Percentiles rank a stretch among this genome's conserved stretches.
These are phyloP conservation scores for Drosophila yooni DNA, from an alignment of 2,888 invertebrate species.

Conservation along the genomic window DNA sequence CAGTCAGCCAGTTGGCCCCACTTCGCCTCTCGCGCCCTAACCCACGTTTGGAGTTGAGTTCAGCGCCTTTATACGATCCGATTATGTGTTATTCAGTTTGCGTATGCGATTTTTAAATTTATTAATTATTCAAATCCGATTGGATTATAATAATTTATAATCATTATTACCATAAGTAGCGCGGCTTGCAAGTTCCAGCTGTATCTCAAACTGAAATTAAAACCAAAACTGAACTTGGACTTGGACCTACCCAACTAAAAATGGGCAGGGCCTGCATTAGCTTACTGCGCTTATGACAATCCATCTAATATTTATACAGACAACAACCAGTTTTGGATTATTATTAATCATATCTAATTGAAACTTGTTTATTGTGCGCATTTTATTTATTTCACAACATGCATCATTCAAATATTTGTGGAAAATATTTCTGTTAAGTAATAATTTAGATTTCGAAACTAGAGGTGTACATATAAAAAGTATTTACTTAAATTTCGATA, in stretches of 20 bases:
- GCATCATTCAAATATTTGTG: not conserved
- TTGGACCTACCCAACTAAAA: conserved; percentile 8
- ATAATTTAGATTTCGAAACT: not conserved
- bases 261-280: conserved; percentile 24
- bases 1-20: not conserved
- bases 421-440: not conserved
- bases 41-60: conserved; percentile 24
- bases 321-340: conserved; percentile 18
- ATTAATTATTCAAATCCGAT: conserved; percentile 86
- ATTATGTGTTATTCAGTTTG: conserved; percentile 64
- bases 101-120: conserved; percentile 71
- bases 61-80: conserved; percentile 70
- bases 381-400: not conserved
- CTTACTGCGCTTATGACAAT: conserved; percentile 1
- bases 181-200: conserved; percentile 29
- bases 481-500: not conserved
- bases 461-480: no score
- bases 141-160: conserved; percentile 86
- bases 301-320: not conserved
- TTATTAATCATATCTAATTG: conserved; percentile 2
- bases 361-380: not conserved
- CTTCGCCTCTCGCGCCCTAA: not conserved
- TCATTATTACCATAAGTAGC: conserved; percentile 78
- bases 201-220: conserved; percentile 21
- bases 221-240: conserved; percentile 13